These are phyloP conservation scores for Pseudomyrmex cubaensis DNA, from an alignment of 1,140 invertebrate genomes.

Conservation along the genomic window DNA sequence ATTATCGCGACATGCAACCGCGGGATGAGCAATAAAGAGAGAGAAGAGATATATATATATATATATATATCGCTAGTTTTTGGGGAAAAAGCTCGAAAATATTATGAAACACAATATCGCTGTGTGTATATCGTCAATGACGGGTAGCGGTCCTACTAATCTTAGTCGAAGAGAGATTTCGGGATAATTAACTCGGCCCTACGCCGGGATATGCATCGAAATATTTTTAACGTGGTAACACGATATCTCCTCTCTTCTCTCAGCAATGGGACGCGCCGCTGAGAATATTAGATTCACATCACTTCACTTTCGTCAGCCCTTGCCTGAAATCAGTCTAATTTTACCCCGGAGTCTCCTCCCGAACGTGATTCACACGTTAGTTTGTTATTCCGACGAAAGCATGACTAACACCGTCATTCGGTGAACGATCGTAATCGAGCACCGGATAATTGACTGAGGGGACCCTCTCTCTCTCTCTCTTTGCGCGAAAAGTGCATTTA, in stretches of 20 bases:
- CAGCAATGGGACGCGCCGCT: background rate
- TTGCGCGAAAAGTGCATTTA: conserved; percentile 22
- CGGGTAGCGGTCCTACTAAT: background rate
- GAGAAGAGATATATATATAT: too few species aligned
- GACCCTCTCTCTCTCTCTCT: background rate
- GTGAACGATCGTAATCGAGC: conserved; percentile 33
- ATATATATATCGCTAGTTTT: too few species aligned
- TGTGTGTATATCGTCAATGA: too few species aligned
- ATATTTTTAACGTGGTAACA: conserved; percentile 33
- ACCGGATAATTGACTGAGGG: conserved; percentile 14
- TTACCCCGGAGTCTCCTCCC: conserved; percentile 13
- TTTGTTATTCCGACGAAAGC: conserved; percentile 59
- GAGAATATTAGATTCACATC: conserved; percentile 24
- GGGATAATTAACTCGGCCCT: conserved; percentile 29
- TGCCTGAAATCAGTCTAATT: conserved; percentile 44
- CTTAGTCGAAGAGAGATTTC: background rate
- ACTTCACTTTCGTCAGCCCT: conserved; percentile 29
- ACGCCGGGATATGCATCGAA: conserved; percentile 1
- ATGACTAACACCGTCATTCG: conserved; percentile 62
- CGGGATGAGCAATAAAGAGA: background rate
- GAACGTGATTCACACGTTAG: conserved; percentile 57
- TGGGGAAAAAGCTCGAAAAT: background rate
- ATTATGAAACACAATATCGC: background rate
- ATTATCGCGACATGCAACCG: conserved; percentile 31
- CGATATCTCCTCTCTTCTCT: conserved; percentile 16